These are phyloP conservation scores for Phaenicophaeus curvirostris DNA, from an alignment of 2,797 vertebrate genomes.

Conservation along the genomic window DNA sequence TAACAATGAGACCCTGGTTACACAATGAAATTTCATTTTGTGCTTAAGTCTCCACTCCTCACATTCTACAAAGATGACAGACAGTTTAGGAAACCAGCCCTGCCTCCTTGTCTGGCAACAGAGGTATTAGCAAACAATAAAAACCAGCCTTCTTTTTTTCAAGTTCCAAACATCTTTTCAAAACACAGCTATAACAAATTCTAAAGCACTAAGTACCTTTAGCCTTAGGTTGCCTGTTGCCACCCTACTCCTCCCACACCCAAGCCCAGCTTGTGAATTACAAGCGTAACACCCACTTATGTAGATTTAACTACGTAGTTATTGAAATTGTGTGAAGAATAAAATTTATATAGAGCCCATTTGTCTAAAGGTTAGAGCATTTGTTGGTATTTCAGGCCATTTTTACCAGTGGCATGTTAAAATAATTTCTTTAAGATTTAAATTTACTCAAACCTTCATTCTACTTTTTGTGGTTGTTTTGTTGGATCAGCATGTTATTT, in stretches of 20 bases:
- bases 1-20: constrained; percentile 47
- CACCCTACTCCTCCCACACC: not conserved
- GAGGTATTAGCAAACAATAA: not conserved
- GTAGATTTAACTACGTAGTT: not conserved
- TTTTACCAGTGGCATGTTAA: not conserved
- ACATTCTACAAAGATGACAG: not conserved
- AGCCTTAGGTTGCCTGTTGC: not conserved
- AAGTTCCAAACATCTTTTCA: constrained; percentile 52
- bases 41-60: constrained; percentile 8
- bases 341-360: not conserved
- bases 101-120: constrained; percentile 33
- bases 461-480: not conserved
- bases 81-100: constrained; percentile 18
- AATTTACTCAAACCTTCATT: not conserved
- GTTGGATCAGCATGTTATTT: not conserved
- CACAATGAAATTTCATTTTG: constrained; percentile 4
- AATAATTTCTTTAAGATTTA: not conserved
- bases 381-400: not conserved
- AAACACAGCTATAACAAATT: constrained; percentile 6
- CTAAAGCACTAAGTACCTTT: not conserved
- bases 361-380: not conserved
- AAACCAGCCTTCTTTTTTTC: not conserved
- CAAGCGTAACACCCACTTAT: not conserved
- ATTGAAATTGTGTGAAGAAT: not conserved
- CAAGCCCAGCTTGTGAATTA: not conserved